Percentiles rank a stretch among this genome's conserved stretches.
Evolutionary conservation across 2,888 invertebrate species (phyloP).

Genomic region (Sarcophaga rosellei): DNA sequence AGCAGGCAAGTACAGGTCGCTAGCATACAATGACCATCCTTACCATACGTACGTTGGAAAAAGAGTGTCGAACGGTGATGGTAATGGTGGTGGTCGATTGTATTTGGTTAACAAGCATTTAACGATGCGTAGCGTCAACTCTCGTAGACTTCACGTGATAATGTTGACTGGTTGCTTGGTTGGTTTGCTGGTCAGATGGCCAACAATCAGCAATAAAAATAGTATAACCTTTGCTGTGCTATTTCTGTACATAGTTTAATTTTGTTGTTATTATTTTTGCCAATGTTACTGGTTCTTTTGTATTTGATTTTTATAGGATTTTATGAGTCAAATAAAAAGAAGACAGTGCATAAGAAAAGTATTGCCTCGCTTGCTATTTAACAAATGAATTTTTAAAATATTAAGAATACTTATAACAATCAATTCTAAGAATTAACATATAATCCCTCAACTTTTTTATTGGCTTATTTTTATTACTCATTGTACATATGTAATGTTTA

Average conservation of each 20-base stretch:
- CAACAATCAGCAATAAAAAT: conserved; percentile 1
- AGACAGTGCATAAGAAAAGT: background rate
- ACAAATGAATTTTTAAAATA: too few relatives aligned
- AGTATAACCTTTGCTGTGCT: background rate
- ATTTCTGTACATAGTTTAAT: conserved; percentile 8
- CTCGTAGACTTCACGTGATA: conserved; percentile 51
- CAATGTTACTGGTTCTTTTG: background rate
- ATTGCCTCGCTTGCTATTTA: too few relatives aligned
- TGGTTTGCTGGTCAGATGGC: conserved; percentile 39
- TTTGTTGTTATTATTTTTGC: conserved; percentile 22
- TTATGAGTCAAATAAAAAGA: background rate
- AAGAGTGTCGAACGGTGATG: background rate
- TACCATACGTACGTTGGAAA: background rate
- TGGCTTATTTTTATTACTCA: too few relatives aligned
- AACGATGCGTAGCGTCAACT: conserved; percentile 59
- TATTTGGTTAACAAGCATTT: conserved; percentile 24
- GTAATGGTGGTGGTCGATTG: background rate
- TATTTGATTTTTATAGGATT: background rate
- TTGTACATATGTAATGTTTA: too few relatives aligned
- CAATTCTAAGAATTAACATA: too few relatives aligned
- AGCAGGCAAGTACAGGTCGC: background rate
- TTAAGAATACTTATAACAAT: too few relatives aligned
- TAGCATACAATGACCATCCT: conserved; percentile 5
- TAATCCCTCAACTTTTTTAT: too few relatives aligned
- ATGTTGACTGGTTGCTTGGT: conserved; percentile 26